Base-by-base conservation (phyloP, 2,888 invertebrate genomes). In the Andricus curvator region DNA sequence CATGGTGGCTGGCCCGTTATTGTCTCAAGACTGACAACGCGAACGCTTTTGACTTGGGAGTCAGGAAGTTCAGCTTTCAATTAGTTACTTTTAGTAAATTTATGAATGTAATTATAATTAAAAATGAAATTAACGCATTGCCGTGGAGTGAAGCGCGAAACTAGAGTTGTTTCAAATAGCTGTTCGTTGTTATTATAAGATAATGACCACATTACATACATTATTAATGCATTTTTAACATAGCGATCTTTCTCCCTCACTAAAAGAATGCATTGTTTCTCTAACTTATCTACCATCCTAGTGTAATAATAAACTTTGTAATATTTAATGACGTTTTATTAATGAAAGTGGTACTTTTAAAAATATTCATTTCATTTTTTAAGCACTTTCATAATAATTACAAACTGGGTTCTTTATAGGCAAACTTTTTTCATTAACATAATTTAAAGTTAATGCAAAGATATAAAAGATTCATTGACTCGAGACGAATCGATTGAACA, bases 271-370 rank as follows among this genome's bases (percentile, higher is more conserved):
- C 83, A 83, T 78, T 83, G 78, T 85, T 83, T 85, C 84, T 84
- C 84, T 87, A 84, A 81, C 85, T 86, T 82, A 84, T 87, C 83
- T 86, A 86, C 77, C 83, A 84, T 86, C 83, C 83, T 86, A 82
- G 85, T 84, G 85, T 81, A 85, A 81, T 84, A 87, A 88, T 85
- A 84, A 84, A 87, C 74, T 83, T 86, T 85, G 82, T 85, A 85
- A 70, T 70, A 70, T 70, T 51, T 70, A 51, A 29, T 48, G 29
- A 37, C 65, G 15, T 2, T 20, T 37, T 66, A 20, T 66, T 66
- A 15, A 37, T 37, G 37, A 66, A 66, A 6, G 17, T 17, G 5
- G 17, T 6, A 48, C 6, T 48, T 17, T 0, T 48, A 6, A 17
- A 17, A 44, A 44, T 15, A 44, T 44, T 44, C 0, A 13, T 15